A percentile compares a stretch with the other conserved stretches of the same genome.
Evolutionary conservation across 2,113 vertebrate genomes (phyloP).

Genomic region (Colius striatus): DNA sequence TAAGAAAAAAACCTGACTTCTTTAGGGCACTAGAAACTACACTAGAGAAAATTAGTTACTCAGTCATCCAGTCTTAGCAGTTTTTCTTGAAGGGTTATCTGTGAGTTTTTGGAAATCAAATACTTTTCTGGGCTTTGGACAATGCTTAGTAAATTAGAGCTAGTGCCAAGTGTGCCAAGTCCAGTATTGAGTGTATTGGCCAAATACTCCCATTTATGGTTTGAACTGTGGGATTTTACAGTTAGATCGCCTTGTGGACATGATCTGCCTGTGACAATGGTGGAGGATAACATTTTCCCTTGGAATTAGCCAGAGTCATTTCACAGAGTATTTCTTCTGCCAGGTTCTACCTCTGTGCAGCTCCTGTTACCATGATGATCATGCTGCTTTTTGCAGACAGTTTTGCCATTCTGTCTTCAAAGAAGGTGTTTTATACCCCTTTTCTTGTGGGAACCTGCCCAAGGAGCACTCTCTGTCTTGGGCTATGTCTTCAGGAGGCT

Average conservation of each 20-base stretch:
- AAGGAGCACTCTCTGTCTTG: background rate
- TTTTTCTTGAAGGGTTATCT: background rate
- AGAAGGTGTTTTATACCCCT: background rate
- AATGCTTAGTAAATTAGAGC: background rate
- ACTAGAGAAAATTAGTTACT: background rate
- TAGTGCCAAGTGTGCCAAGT: background rate
- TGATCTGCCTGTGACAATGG: background rate
- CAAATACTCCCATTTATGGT: background rate
- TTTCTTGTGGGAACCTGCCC: rapidly evolving
- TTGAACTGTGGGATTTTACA: background rate
- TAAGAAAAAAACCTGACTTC: background rate
- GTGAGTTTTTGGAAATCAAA: background rate
- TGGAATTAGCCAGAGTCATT: background rate
- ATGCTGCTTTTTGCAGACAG: background rate
- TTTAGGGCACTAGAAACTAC: background rate
- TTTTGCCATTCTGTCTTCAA: background rate
- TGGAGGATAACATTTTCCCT: background rate
- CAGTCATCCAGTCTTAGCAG: background rate
- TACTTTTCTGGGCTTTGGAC: background rate
- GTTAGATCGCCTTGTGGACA: background rate
- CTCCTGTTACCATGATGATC: background rate
- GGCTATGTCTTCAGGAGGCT: background rate
- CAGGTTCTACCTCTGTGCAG: background rate
- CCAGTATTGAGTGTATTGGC: background rate
- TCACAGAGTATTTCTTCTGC: background rate